phyloP scores from a whole-genome alignment of 2,113 vertebrate genomes.

The Leucopsar rothschildi region DNA sequence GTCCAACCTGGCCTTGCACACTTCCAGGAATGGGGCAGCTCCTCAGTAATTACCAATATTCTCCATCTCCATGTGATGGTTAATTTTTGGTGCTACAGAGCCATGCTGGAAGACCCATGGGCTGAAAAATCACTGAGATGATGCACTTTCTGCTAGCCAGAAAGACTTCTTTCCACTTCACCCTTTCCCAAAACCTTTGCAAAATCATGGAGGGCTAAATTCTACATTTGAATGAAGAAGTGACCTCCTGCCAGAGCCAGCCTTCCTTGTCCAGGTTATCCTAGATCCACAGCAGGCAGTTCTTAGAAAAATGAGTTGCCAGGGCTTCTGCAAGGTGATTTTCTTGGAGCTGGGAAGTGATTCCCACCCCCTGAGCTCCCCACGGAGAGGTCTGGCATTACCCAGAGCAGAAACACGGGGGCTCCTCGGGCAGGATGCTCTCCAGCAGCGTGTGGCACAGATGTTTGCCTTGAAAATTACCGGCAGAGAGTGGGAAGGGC shows the following conservation, averaged over 20 bases:
- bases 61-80: fast-evolving
- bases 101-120: fast-evolving
- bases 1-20: fast-evolving
- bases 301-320: not conserved
- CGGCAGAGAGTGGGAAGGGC: not conserved
- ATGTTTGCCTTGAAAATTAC: not conserved
- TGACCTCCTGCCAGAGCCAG: not conserved
- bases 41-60: not conserved
- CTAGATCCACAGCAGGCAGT: not conserved
- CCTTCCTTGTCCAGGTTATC: not conserved
- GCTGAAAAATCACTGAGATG: not conserved
- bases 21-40: not conserved
- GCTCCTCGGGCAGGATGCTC: not conserved
- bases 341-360: not conserved
- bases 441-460: fast-evolving
- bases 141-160: not conserved
- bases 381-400: fast-evolving
- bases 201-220: fast-evolving
- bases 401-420: fast-evolving
- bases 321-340: fast-evolving
- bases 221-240: not conserved
- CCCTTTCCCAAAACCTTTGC: not conserved
- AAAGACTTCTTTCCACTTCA: not conserved
- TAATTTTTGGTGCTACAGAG: not conserved
- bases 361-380: not conserved